A percentile compares a stretch with the other conserved stretches of the same genome.
phyloP scores from a whole-genome alignment of 2,113 vertebrate species.

The Pitta sordida region DNA sequence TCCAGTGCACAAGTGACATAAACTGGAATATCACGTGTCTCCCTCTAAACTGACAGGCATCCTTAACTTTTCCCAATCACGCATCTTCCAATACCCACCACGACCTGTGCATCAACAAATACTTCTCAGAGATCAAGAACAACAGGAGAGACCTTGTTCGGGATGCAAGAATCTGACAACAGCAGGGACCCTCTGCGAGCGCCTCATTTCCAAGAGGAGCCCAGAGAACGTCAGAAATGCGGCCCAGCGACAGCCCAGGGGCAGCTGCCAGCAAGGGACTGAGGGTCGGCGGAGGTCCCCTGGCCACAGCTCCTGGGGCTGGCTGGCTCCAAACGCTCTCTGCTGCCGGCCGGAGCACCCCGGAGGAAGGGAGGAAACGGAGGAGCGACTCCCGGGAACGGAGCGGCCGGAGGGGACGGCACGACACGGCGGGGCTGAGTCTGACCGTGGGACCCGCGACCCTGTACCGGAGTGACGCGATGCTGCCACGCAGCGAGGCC shows the following conservation, averaged over 20 bases:
- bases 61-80: too few species aligned
- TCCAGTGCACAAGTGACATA: rapidly evolving
- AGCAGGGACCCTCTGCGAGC: rapidly evolving
- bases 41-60: too few species aligned
- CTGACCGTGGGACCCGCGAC: too few species aligned
- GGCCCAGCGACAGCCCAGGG: rapidly evolving
- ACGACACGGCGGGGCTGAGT: too few species aligned
- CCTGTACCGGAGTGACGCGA: too few species aligned
- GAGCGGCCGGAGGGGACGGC: background rate
- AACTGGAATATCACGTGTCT: background rate
- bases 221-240: rapidly evolving
- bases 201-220: too few species aligned
- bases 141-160: background rate
- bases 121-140: background rate
- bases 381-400: background rate
- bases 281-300: too few species aligned
- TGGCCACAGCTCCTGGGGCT: background rate
- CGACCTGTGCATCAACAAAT: background rate
- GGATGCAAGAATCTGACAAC: too few species aligned
- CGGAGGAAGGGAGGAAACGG: background rate
- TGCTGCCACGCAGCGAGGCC: too few species aligned
- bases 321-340: background rate
- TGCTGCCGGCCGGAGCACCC: too few species aligned
- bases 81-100: background rate
- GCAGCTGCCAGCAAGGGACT: background rate